Base-by-base conservation (phyloP, 2,888 invertebrate genomes). In the Cosmorhoe ocellata region DNA sequence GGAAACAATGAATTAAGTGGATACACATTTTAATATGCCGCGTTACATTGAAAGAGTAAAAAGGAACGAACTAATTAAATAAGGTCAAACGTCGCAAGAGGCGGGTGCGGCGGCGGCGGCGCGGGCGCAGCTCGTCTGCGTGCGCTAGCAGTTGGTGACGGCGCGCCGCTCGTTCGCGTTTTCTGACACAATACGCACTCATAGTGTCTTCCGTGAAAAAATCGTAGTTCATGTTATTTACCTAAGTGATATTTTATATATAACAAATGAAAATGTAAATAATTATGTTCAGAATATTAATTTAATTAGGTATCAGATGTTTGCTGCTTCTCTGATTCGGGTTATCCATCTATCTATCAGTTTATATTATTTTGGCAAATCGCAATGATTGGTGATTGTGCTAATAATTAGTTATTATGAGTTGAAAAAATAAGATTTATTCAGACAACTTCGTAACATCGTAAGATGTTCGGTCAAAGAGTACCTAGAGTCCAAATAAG, bases 51-150 rank as follows among this genome's bases (percentile, higher is more conserved):
- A 76, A 84, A 85, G 84, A 87, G 84, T 88, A 86, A 89, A 85
- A 88, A 87, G 79, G 81, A 84, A 80, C 84, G 81, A 84, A 88
- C 81, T 88, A 90, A 90, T 89, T 90, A 88, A 90, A 90, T 90
- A 90, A 87, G 89, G 90, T 89, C 89, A 90, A 88, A 81, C 84
- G 86, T 82, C 80, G 76, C 66, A 71, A 72, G 59, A 73, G 73
- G 66, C 74, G 76, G 64, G 68, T 56, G 66, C 66, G 63, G 64
- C 56, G 61, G 58, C 61, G 57, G 59, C 57, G 66, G 61, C 65
- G 66, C 68, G 66, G 68, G 59, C 66, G 68, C 69, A 65, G 68
- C 65, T 67, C 28, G 34, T 13, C 32, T 69, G 72, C 24, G 11
- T 18, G 18, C 69, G 59, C 61, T 66, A 61, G n/a, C 76, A 81